phyloP scores from a whole-genome alignment of 2,113 vertebrate species.

The Deroptyus accipitrinus region DNA sequence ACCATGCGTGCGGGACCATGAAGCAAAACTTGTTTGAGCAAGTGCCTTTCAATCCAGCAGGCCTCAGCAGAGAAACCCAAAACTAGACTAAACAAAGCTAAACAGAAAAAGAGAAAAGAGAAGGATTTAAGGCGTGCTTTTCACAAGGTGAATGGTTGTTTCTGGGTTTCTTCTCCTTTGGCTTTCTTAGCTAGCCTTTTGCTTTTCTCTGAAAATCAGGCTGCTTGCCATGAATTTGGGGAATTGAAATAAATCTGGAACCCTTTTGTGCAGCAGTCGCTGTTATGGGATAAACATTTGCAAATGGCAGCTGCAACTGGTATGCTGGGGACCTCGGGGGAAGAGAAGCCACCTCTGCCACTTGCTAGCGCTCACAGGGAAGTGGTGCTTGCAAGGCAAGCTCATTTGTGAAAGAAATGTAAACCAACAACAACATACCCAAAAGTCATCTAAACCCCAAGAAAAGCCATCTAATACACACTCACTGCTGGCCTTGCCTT shows the following conservation, averaged over 20 bases:
- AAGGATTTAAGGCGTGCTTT: neutral
- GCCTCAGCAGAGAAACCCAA: neutral
- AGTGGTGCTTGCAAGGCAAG: neutral
- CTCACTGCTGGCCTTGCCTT: neutral
- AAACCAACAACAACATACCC: neutral
- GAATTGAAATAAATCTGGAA: neutral
- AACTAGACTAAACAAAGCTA: neutral
- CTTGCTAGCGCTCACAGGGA: neutral
- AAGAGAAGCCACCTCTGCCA: neutral
- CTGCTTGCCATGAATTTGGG: neutral
- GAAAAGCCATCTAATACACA: neutral
- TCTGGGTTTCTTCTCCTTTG: neutral
- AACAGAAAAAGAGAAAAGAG: neutral
- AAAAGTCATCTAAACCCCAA: neutral
- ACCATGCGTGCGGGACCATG: rapidly evolving
- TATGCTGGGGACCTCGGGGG: neutral
- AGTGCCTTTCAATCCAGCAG: rapidly evolving
- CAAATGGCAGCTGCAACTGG: neutral
- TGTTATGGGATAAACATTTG: rapidly evolving
- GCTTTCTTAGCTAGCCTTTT: neutral
- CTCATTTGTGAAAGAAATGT: neutral
- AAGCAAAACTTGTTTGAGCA: neutral
- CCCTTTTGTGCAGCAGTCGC: rapidly evolving
- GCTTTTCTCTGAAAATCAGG: neutral
- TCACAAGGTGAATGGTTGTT: neutral